Evolutionary conservation across 2,113 vertebrate genomes (phyloP), one percentile per base, ranked within the genome.

Genomic region (Hipposideros armiger): DNA sequence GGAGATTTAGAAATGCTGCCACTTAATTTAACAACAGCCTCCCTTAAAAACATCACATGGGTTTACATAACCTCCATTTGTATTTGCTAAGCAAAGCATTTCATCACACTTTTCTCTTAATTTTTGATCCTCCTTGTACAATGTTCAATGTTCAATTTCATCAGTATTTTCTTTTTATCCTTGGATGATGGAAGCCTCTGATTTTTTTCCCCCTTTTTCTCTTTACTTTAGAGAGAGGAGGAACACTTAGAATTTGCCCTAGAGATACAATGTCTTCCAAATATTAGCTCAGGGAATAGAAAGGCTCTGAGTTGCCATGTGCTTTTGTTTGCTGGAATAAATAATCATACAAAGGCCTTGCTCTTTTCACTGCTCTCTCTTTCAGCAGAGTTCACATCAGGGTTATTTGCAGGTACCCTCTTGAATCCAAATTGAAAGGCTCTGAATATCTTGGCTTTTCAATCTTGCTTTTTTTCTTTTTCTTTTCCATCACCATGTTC

Each of bases 261-360:
- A 96, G 94, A 87, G 98, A 96, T 94, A 90, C 67, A 97, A 40
- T 97, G 64, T 97, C 97, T 98, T 98, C 73, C 93, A 98, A 98
- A 98, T 98, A 98, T 96, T 98, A 97, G 94, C 89, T 97, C 91
- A 98, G 96, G 96, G 97, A 98, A 96, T 96, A 97, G 97, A 73
- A 98, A 85, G 76, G 32, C 93, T 94, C 64, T 92, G 88, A 96
- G 95, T 95, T 94, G 87, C 88, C 1, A 0, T 92, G 95, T 95
- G 90, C 93, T 54, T 32, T 87, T 97, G 87, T 98, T 98, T 98
- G 84, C 85, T 95, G 93, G 91, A 97, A 97, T 96, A 98, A 98
- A 98, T 98, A 98, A 96, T 91, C 56, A 64, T 94, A 87, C 36
- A 94, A 89, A 96, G 40, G 86, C 72, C 88, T 90, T 95, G 26